These are phyloP conservation scores for Aix galericulata DNA, from an alignment of 2,113 vertebrate genomes.

Conservation along the genomic window DNA sequence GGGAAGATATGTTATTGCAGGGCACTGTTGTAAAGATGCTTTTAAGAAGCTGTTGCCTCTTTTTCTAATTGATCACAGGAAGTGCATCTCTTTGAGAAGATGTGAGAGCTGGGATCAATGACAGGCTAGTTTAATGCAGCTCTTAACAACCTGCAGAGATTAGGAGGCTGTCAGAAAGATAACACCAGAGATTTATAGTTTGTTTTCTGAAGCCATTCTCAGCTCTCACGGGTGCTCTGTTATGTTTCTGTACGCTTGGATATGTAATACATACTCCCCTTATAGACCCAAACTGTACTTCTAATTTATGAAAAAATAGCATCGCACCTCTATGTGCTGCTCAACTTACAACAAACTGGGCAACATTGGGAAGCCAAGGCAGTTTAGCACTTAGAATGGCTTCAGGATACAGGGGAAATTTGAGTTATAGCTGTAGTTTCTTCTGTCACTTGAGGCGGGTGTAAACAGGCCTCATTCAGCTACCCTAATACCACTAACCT, in stretches of 20 bases:
- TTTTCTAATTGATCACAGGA: slow-evolving; percentile 50
- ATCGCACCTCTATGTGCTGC: background rate
- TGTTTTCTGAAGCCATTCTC: slow-evolving; percentile 46
- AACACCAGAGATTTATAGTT: slow-evolving; percentile 38
- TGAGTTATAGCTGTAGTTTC: slow-evolving; percentile 5
- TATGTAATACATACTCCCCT: background rate
- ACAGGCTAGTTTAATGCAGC: slow-evolving; percentile 40
- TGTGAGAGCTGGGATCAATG: slow-evolving; percentile 28
- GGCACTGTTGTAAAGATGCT: background rate
- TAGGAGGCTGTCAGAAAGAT: slow-evolving; percentile 48
- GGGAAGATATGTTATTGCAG: slow-evolving; percentile 11
- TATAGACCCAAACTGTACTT: background rate
- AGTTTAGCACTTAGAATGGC: background rate
- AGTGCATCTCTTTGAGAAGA: background rate
- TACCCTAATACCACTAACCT: background rate
- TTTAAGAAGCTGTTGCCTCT: slow-evolving; percentile 41
- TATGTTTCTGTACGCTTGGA: background rate
- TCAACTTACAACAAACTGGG: background rate
- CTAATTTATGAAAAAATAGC: background rate
- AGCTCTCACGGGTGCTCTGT: background rate
- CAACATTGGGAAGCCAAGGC: background rate
- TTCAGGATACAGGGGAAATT: background rate
- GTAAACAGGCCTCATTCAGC: slow-evolving; percentile 20
- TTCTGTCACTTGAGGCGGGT: background rate
- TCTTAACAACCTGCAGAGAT: slow-evolving; percentile 43